Evolutionary conservation across 2,888 invertebrate species (phyloP).

Genomic region (Andrena flavipes): DNA sequence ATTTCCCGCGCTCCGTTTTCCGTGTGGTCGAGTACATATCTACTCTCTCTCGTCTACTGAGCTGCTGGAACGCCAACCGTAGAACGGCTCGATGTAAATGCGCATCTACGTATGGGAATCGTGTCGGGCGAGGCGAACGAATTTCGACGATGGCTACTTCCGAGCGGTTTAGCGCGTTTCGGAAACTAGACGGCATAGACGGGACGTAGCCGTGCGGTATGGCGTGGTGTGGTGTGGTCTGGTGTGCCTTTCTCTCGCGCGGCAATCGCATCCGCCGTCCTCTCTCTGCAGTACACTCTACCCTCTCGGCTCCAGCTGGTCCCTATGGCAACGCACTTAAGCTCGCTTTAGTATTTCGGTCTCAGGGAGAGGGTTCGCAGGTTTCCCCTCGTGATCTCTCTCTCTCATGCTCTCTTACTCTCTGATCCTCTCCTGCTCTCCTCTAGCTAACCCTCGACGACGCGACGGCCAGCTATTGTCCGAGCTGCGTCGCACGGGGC

Average conservation of each 20-base stretch:
- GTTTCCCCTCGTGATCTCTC: constrained; percentile 26
- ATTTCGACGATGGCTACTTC: constrained; percentile 45
- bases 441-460: constrained; percentile 30
- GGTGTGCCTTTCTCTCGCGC: constrained; percentile 14
- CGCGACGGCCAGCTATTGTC: constrained; percentile 61
- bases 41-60: not conserved
- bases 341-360: constrained; percentile 78
- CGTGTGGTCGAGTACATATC: too few relatives aligned
- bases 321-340: constrained; percentile 79
- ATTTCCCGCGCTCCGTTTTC: too few relatives aligned
- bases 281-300: constrained; percentile 5
- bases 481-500: constrained; percentile 46
- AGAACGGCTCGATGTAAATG: not conserved
- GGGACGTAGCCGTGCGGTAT: constrained; percentile 20
- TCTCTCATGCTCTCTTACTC: constrained; percentile 6
- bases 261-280: constrained; percentile 23
- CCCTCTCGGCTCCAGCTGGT: constrained; percentile 60
- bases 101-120: constrained; percentile 4
- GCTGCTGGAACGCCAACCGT: not conserved
- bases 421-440: constrained; percentile 1
- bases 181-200: constrained; percentile 35
- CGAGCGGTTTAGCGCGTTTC: constrained; percentile 57
- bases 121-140: constrained; percentile 23
- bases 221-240: too few relatives aligned
- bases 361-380: constrained; percentile 60